phyloP scores from a whole-genome alignment of 2,888 invertebrate genomes.

The Urechis unicinctus region DNA sequence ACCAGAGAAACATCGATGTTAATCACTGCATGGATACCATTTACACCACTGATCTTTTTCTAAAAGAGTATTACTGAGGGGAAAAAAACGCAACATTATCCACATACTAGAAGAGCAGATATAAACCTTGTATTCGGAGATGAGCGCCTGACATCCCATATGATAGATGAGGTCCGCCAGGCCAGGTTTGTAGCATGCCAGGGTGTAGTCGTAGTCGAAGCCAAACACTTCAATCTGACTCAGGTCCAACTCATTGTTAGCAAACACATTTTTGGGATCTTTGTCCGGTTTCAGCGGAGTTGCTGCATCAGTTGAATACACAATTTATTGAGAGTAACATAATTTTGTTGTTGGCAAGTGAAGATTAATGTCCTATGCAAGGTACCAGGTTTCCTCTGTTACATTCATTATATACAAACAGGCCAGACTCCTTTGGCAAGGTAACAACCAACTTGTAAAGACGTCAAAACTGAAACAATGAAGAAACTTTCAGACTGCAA shows the following conservation, averaged over 20 bases:
- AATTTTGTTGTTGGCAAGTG: background rate
- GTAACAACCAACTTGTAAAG: too few relatives aligned
- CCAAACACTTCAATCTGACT: slow-evolving; percentile 86
- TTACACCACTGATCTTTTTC: too few relatives aligned
- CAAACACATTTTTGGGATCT: slow-evolving; percentile 81
- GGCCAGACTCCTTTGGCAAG: too few relatives aligned
- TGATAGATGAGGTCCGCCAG: slow-evolving; percentile 85
- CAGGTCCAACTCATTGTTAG: slow-evolving; percentile 90
- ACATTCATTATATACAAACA: too few relatives aligned
- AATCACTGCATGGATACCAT: too few relatives aligned
- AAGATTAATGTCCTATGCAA: too few relatives aligned
- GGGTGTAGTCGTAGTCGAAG: slow-evolving; percentile 97
- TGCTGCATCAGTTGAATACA: slow-evolving; percentile 11
- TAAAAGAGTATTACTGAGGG: too few relatives aligned
- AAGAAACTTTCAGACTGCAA: too few relatives aligned
- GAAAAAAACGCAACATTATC: too few relatives aligned
- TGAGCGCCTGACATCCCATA: slow-evolving; percentile 76
- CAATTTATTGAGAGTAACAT: background rate
- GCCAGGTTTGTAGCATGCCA: slow-evolving; percentile 87
- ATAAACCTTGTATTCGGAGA: slow-evolving; percentile 77
- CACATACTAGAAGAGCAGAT: too few relatives aligned
- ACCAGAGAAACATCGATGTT: background rate
- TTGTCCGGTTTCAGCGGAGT: slow-evolving; percentile 22
- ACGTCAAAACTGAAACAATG: too few relatives aligned
- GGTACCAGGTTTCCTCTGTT: too few relatives aligned